phyloP scores from a whole-genome alignment of 1,140 invertebrate species.

The Halesus radiatus region DNA sequence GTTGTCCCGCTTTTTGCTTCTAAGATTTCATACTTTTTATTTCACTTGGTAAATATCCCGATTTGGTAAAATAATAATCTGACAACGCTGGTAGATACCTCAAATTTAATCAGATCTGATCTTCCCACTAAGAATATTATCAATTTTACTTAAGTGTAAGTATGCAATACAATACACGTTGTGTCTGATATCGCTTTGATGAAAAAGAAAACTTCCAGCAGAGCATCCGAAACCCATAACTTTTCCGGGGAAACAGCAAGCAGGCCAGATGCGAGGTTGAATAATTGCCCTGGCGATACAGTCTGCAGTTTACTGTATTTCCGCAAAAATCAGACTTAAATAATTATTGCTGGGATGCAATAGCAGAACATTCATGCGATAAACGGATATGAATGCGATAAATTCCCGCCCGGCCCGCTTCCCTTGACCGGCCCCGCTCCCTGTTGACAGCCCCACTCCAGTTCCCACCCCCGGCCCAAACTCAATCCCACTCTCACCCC shows the following conservation, averaged over 20 bases:
- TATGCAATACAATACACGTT: too few relatives aligned
- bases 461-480: not conserved
- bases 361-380: not conserved
- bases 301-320: not conserved
- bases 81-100: too few relatives aligned
- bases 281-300: not conserved
- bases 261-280: not conserved
- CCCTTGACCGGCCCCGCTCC: conserved; percentile 14
- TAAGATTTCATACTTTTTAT: too few relatives aligned
- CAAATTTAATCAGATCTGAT: too few relatives aligned
- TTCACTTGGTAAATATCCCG: too few relatives aligned
- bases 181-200: too few relatives aligned
- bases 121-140: too few relatives aligned
- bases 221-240: too few relatives aligned
- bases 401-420: not conserved
- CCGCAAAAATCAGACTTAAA: not conserved
- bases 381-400: conserved; percentile 16
- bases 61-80: too few relatives aligned
- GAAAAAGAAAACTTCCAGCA: too few relatives aligned
- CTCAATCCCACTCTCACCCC: not conserved
- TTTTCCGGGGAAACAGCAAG: not conserved
- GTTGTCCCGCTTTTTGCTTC: too few relatives aligned
- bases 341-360: not conserved
- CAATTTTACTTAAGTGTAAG: too few relatives aligned
- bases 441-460: not conserved